Evolutionary conservation across 2,797 vertebrate species (phyloP).

Genomic region (Pogoniulus pusillus): DNA sequence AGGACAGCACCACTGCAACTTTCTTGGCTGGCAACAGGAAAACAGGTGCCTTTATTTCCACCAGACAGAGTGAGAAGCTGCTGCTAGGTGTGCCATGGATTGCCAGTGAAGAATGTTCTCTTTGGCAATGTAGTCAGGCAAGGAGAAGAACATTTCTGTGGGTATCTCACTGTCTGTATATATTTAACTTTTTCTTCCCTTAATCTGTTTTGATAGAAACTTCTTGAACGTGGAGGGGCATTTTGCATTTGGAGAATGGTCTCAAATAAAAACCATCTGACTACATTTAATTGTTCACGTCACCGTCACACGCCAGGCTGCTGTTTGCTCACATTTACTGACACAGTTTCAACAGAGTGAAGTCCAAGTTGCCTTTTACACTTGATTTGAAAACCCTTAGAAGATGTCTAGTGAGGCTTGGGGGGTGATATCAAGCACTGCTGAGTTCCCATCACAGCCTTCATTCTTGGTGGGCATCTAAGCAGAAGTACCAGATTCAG

Average conservation of each 20-base stretch:
- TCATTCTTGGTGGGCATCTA: neutral
- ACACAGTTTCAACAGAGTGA: neutral
- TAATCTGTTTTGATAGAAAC: neutral
- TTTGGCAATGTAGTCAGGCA: neutral
- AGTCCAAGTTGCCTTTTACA: neutral
- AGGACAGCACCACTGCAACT: neutral
- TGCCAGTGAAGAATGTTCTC: neutral
- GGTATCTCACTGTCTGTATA: neutral
- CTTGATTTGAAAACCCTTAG: neutral
- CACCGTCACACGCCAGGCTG: neutral
- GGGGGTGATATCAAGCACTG: neutral
- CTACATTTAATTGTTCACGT: neutral
- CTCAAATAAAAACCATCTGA: slow-evolving; percentile 20
- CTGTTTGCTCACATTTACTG: neutral
- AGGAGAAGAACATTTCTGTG: neutral
- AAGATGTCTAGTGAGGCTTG: neutral
- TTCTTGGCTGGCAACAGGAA: neutral
- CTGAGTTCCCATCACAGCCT: neutral
- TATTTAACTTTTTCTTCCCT: neutral
- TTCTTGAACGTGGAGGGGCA: neutral
- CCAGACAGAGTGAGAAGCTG: neutral
- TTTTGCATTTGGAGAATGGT: neutral
- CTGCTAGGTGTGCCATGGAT: neutral
- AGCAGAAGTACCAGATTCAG: neutral
- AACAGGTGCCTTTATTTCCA: neutral